Percentiles rank a stretch among this genome's conserved stretches.
These are phyloP conservation scores for Lacanobia oleracea DNA, from an alignment of 2,888 invertebrate species.

Conservation along the genomic window DNA sequence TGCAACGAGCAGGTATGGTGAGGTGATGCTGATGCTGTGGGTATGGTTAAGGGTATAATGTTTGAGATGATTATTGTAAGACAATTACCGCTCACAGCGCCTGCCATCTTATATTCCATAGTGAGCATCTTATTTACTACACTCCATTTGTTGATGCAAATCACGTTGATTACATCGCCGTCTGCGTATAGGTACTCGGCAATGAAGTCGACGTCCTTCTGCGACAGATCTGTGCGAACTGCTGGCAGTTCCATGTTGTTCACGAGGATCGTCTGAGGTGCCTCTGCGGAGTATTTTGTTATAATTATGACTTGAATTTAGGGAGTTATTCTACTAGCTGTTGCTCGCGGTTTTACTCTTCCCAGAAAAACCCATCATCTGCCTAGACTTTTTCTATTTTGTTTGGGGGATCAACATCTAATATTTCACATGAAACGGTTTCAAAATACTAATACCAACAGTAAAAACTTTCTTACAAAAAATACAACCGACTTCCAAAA, in stretches of 20 bases:
- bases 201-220: slow-evolving; percentile 7
- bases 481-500: too few relatives aligned
- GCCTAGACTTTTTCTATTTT: too few relatives aligned
- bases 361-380: too few relatives aligned
- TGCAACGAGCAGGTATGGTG: too few relatives aligned
- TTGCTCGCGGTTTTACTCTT: too few relatives aligned
- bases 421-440: too few relatives aligned
- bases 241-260: slow-evolving; percentile 28
- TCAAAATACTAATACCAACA: too few relatives aligned
- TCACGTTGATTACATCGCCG: slow-evolving; percentile 13
- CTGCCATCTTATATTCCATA: slow-evolving; percentile 5
- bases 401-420: too few relatives aligned
- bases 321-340: background rate
- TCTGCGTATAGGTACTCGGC: slow-evolving; percentile 32
- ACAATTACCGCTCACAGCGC: slow-evolving; percentile 8
- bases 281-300: slow-evolving; percentile 1
- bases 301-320: too few relatives aligned
- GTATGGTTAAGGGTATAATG: too few relatives aligned
- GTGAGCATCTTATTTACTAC: fast-evolving
- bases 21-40: too few relatives aligned
- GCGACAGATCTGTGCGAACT: slow-evolving; percentile 16
- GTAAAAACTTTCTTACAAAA: too few relatives aligned
- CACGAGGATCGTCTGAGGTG: slow-evolving; percentile 41
- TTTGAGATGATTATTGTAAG: background rate
- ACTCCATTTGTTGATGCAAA: background rate